phyloP scores from a whole-genome alignment of 2,888 invertebrate species.

The Cynaeus angustus region DNA sequence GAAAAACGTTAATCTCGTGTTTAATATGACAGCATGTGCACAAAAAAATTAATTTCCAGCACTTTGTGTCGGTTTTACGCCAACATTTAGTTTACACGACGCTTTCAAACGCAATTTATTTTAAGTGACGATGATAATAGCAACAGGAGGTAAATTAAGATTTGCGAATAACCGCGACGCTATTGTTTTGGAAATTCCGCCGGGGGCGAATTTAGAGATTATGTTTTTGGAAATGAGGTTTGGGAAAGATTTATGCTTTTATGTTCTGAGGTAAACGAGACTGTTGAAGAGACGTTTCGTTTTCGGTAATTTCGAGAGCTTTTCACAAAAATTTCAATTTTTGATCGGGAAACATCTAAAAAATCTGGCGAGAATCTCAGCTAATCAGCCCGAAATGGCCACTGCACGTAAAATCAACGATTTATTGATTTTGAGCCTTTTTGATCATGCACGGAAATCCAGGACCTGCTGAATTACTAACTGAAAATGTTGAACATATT shows the following conservation, averaged over 20 bases:
- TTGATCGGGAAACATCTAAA: too few relatives aligned
- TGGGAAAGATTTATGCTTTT: neutral
- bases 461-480: too few relatives aligned
- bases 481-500: too few relatives aligned
- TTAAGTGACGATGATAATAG: conserved; percentile 28
- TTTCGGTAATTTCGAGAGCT: too few relatives aligned
- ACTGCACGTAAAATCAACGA: too few relatives aligned
- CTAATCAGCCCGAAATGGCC: too few relatives aligned
- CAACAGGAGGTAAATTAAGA: conserved; percentile 37
- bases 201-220: neutral
- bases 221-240: conserved; percentile 1
- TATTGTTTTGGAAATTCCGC: conserved; percentile 22
- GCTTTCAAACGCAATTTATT: conserved; percentile 27
- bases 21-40: conserved; percentile 16
- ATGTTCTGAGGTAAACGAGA: too few relatives aligned
- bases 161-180: conserved; percentile 19
- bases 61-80: conserved; percentile 6
- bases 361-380: too few relatives aligned
- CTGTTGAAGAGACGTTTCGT: too few relatives aligned
- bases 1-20: conserved; percentile 7
- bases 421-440: too few relatives aligned
- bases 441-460: too few relatives aligned
- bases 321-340: too few relatives aligned
- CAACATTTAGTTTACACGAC: conserved; percentile 8
- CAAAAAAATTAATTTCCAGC: conserved; percentile 15